Percentiles rank a stretch among this genome's conserved stretches.
phyloP scores from a whole-genome alignment of 2,113 vertebrate genomes.

The Azemiops feae region DNA sequence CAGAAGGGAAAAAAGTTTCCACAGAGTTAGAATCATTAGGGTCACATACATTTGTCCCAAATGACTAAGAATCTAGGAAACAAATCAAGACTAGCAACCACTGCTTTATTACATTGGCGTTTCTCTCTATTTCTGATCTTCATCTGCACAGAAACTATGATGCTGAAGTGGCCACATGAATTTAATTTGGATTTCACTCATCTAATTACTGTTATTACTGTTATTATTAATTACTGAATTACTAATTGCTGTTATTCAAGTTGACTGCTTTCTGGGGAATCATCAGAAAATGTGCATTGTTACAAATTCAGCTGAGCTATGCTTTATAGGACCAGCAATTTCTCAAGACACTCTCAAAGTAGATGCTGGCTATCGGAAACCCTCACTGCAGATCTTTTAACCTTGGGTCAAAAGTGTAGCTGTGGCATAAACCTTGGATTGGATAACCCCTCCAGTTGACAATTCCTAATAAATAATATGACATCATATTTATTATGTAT shows the following conservation, averaged over 20 bases:
- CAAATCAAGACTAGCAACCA: not conserved
- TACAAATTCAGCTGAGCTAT: not conserved
- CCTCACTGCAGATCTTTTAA: not conserved
- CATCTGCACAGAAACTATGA: not conserved
- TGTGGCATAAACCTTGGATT: not conserved
- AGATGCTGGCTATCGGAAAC: not conserved
- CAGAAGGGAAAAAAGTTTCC: not conserved
- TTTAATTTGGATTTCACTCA: not conserved
- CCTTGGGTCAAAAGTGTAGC: no score
- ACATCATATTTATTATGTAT: not conserved
- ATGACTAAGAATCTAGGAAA: not conserved
- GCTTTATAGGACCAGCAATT: not conserved
- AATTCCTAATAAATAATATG: not conserved
- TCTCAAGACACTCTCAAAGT: accelerated
- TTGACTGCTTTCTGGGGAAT: not conserved
- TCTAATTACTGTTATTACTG: not conserved
- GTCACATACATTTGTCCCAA: not conserved
- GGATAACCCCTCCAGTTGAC: not conserved
- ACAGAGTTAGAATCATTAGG: not conserved
- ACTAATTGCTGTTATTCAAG: not conserved
- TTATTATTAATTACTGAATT: no score
- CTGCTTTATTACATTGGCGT: not conserved
- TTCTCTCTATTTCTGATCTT: not conserved
- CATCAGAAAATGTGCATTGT: not conserved
- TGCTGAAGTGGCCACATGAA: not conserved